These are phyloP conservation scores for Heloderma charlesbogerti DNA, from an alignment of 2,113 vertebrate species.

Conservation along the genomic window DNA sequence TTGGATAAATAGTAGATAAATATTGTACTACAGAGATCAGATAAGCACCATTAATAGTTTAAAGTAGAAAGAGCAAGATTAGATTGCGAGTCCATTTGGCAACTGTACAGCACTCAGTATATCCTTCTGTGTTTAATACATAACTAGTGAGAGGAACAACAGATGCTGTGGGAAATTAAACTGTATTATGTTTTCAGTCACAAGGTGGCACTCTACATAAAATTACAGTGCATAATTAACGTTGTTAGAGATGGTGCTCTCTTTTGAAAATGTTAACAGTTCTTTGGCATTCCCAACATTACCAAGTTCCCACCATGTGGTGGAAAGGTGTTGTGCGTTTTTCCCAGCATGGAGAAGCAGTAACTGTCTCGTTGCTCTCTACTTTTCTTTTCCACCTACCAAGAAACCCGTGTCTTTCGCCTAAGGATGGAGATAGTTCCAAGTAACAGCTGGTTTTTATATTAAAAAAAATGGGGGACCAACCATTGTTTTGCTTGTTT, in stretches of 20 bases:
- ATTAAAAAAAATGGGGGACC: no score
- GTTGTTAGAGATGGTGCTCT: background rate
- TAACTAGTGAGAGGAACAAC: background rate
- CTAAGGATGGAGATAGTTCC: no score
- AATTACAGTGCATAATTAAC: background rate
- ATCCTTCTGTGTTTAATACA: background rate
- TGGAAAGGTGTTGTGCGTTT: background rate
- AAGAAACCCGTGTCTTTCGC: no score
- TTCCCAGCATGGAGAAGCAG: background rate
- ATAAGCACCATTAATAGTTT: background rate
- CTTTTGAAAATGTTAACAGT: background rate
- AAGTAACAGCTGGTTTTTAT: no score
- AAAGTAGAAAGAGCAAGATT: background rate
- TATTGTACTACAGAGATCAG: background rate
- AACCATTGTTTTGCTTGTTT: no score
- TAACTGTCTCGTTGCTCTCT: no score
- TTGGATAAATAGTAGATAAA: background rate
- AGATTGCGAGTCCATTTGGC: background rate
- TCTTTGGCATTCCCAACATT: background rate
- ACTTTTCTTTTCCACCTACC: no score
- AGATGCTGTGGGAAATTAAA: background rate
- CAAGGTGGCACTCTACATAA: conserved; percentile 12
- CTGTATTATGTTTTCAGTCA: conserved; percentile 3
- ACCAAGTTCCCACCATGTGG: background rate
- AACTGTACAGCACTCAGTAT: background rate